phyloP scores from a whole-genome alignment of 2,888 invertebrate species.

The Ectemnius continuus region DNA sequence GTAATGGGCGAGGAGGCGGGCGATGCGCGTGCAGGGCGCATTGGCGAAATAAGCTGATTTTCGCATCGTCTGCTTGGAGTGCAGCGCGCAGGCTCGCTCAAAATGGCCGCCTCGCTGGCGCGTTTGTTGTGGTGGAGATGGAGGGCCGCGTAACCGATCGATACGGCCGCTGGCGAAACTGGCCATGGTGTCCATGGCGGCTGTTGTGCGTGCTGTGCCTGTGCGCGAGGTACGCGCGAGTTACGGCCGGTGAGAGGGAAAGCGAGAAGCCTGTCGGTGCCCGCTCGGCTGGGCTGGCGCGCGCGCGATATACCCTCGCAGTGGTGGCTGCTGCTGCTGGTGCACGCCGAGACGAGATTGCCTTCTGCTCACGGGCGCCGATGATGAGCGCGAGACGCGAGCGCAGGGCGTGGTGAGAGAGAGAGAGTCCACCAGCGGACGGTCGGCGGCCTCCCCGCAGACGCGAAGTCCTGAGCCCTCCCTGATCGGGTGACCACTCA shows the following conservation, averaged over 20 bases:
- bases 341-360: constrained; percentile 48
- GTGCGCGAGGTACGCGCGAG: constrained; percentile 60
- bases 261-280: constrained; percentile 5
- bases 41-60: constrained; percentile 61
- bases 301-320: constrained; percentile 52
- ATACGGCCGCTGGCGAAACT: constrained; percentile 70
- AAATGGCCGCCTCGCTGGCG: constrained; percentile 74
- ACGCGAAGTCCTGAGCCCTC: constrained; percentile 68
- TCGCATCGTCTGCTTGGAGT: constrained; percentile 75
- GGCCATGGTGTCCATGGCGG: constrained; percentile 73
- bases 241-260: constrained; percentile 61
- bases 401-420: constrained; percentile 63
- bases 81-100: constrained; percentile 77
- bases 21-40: constrained; percentile 40
- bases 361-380: constrained; percentile 46
- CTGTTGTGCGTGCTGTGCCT: constrained; percentile 70
- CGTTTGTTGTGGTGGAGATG: constrained; percentile 71
- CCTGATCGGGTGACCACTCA: constrained; percentile 69
- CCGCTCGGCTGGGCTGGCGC: constrained; percentile 13
- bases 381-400: constrained; percentile 55
- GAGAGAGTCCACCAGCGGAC: constrained; percentile 64
- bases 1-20: constrained; percentile 33
- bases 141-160: constrained; percentile 72
- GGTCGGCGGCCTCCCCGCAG: constrained; percentile 67
- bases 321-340: no score